A percentile compares a stretch with the other conserved stretches of the same genome.
Evolutionary conservation across 2,888 invertebrate species (phyloP).

Genomic region (Diarsia dahlii): DNA sequence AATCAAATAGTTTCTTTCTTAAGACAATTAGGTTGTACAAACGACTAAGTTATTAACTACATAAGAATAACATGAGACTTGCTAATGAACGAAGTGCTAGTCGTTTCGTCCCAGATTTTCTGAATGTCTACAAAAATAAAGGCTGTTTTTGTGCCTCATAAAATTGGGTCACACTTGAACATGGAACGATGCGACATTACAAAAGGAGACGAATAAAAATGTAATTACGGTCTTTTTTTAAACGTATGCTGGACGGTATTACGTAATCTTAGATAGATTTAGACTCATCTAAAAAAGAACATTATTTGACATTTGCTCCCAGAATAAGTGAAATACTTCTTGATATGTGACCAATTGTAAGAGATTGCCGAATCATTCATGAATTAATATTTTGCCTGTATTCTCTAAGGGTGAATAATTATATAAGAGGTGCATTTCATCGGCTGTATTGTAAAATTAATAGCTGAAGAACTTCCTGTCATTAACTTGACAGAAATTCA

Average conservation of each 20-base stretch:
- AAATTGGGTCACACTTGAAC: slow-evolving; percentile 43
- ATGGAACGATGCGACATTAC: slow-evolving; percentile 14
- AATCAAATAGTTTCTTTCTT: background rate
- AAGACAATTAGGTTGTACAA: background rate
- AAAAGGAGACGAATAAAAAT: slow-evolving; percentile 32
- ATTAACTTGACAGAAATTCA: background rate
- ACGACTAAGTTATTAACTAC: background rate
- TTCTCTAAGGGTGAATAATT: background rate
- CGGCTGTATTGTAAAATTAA: background rate
- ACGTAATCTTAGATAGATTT: slow-evolving; percentile 20
- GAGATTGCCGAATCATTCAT: background rate
- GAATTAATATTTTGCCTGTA: background rate
- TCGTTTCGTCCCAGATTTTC: slow-evolving; percentile 19
- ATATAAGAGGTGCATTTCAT: background rate
- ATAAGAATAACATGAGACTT: slow-evolving; percentile 1
- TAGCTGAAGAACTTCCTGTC: background rate
- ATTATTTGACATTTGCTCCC: background rate
- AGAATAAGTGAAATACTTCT: background rate
- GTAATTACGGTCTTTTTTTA: slow-evolving; percentile 21
- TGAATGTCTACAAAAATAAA: slow-evolving; percentile 28
- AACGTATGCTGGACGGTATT: slow-evolving; percentile 9
- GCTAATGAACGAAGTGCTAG: slow-evolving; percentile 6
- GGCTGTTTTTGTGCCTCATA: slow-evolving; percentile 24
- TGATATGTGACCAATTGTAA: background rate
- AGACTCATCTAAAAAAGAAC: background rate